Conservation (phyloP, 2,888 invertebrate genomes). For the Colletes collaris region DNA sequence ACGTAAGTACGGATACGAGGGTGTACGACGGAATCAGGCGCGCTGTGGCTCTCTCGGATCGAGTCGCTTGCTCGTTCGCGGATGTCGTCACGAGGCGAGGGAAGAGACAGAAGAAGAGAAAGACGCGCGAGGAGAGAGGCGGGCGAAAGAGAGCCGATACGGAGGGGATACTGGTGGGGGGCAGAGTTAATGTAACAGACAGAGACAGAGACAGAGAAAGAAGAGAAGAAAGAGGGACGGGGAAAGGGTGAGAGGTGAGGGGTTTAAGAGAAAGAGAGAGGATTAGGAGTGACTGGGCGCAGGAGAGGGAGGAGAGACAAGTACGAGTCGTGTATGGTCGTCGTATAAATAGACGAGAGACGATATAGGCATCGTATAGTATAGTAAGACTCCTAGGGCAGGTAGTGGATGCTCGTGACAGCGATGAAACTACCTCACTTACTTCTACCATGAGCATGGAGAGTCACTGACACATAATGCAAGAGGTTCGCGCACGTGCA, state of each 20-base stretch:
- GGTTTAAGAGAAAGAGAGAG: constrained; percentile 19
- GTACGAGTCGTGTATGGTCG: constrained; percentile 78
- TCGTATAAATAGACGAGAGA: constrained; percentile 81
- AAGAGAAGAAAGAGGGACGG: constrained; percentile 25
- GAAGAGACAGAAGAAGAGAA: constrained; percentile 60
- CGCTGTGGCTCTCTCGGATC: constrained; percentile 46
- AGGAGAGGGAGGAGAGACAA: constrained; percentile 62
- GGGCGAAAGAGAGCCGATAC: constrained; percentile 59
- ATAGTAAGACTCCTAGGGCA: constrained; percentile 73
- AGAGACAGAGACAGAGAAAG: constrained; percentile 28
- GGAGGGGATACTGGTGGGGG: constrained; percentile 55
- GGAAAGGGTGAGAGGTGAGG: constrained; percentile 25
- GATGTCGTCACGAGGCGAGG: constrained; percentile 70
- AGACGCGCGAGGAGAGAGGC: constrained; percentile 45
- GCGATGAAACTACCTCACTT: constrained; percentile 66
- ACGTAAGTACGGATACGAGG: constrained; percentile 65
- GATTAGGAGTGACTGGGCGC: constrained; percentile 36
- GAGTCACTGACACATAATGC: constrained; percentile 62
- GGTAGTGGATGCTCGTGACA: constrained; percentile 72
- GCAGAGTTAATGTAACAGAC: constrained; percentile 49
- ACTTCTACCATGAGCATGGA: constrained; percentile 53
- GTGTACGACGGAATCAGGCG: constrained; percentile 51
- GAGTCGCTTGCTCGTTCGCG: constrained; percentile 63
- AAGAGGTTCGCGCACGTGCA: constrained; percentile 43
- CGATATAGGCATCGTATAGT: constrained; percentile 74